These are phyloP conservation scores for Drosophila flavopinicola DNA, from an alignment of 2,888 invertebrate species.

Conservation along the genomic window DNA sequence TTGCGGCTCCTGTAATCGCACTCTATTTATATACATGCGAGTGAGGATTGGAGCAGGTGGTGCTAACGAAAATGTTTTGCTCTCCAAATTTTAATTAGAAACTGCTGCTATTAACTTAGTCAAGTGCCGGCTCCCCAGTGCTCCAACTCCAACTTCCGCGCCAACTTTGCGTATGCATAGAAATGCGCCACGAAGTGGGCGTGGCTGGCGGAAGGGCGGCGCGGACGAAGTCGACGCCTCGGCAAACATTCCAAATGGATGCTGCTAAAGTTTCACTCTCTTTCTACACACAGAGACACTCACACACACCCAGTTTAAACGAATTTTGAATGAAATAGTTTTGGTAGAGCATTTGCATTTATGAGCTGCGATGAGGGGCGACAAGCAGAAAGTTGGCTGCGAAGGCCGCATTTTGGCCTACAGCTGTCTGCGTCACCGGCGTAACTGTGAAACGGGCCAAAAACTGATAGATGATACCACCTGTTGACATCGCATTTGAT, in stretches of 20 bases:
- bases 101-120: constrained; percentile 72
- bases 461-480: constrained; percentile 62
- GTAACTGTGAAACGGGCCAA: constrained; percentile 24
- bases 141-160: constrained; percentile 2
- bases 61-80: constrained; percentile 48
- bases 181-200: constrained; percentile 46
- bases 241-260: constrained; percentile 62
- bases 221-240: constrained; percentile 30
- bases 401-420: constrained; percentile 32
- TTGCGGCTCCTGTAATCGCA: background rate
- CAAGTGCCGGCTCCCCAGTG: constrained; percentile 56
- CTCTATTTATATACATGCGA: background rate
- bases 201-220: background rate
- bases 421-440: constrained; percentile 19
- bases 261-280: constrained; percentile 35
- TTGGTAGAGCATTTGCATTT: constrained; percentile 64
- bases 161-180: constrained; percentile 61
- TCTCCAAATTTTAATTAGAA: constrained; percentile 74
- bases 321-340: constrained; percentile 70
- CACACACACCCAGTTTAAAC: constrained; percentile 28
- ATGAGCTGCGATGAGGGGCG: constrained; percentile 44
- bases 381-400: constrained; percentile 25
- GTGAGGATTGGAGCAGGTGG: constrained; percentile 43
- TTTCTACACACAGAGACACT: constrained; percentile 2
- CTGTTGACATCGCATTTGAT: constrained; percentile 58